These are phyloP conservation scores for Macrosteles quadrilineatus DNA, from an alignment of 1,140 invertebrate genomes.

Conservation along the genomic window DNA sequence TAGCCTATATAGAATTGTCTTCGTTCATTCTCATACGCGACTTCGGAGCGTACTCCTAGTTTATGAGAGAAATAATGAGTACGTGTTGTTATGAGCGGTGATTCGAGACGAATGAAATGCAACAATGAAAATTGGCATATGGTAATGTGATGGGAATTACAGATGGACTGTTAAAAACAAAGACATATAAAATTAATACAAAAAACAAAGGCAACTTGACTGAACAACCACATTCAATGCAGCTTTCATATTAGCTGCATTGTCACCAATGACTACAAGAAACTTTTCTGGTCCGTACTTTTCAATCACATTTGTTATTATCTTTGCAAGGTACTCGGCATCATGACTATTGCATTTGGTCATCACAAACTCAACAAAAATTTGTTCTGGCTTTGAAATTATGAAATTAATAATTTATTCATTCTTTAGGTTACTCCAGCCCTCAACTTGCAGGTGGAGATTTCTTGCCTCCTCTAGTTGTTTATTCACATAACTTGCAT, in stretches of 20 bases:
- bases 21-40: no score
- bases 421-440: slow-evolving; percentile 44
- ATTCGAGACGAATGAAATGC: no score
- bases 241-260: slow-evolving; percentile 42
- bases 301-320: slow-evolving; percentile 42
- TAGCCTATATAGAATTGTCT: no score
- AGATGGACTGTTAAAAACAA: no score
- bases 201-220: no score
- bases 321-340: slow-evolving; percentile 39
- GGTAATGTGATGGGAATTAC: no score
- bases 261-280: slow-evolving; percentile 43
- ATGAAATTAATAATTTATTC: slow-evolving; percentile 46
- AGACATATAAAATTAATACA: no score
- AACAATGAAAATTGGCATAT: no score
- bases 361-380: slow-evolving; percentile 42
- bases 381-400: slow-evolving; percentile 44
- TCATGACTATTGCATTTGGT: slow-evolving; percentile 41
- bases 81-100: no score
- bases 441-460: slow-evolving; percentile 44
- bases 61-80: no score
- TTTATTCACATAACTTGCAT: slow-evolving; percentile 4
- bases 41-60: no score
- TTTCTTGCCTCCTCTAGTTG: slow-evolving; percentile 5
- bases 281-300: slow-evolving; percentile 43
- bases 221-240: no score